Percentiles rank a stretch among this genome's conserved stretches.
These are phyloP conservation scores for Hoplodrina ambigua DNA, from an alignment of 2,888 invertebrate genomes.

Conservation along the genomic window DNA sequence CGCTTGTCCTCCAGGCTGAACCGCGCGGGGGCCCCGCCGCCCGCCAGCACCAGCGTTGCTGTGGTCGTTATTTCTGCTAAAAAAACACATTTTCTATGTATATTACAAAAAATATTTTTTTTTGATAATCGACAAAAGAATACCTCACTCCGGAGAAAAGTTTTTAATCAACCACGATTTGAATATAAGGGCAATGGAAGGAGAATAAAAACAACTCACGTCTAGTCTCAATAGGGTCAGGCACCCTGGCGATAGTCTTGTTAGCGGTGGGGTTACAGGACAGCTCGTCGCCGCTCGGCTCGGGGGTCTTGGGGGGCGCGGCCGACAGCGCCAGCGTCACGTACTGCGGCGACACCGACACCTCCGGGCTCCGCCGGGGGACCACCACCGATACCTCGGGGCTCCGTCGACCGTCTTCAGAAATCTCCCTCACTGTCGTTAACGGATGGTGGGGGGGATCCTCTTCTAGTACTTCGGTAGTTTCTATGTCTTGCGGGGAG, in stretches of 20 bases:
- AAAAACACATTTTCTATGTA: too few species aligned
- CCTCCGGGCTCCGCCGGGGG: conserved; percentile 52
- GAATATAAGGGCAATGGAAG: too few species aligned
- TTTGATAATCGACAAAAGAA: too few species aligned
- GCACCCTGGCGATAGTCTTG: conserved; percentile 77
- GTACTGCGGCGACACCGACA: conserved; percentile 85
- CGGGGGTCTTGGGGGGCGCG: conserved; percentile 59
- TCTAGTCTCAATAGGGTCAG: conserved; percentile 66
- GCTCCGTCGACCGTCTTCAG: conserved; percentile 75
- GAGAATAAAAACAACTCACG: conserved; percentile 57
- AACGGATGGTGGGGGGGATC: conserved; percentile 72
- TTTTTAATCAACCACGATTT: too few species aligned
- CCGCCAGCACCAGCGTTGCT: conserved; percentile 65
- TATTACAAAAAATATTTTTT: too few species aligned
- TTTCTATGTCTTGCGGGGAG: conserved; percentile 89
- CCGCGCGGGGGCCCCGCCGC: conserved; percentile 65
- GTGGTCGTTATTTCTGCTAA: conserved; percentile 46
- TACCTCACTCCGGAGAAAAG: too few species aligned
- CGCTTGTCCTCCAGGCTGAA: conserved; percentile 63
- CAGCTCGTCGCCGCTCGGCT: conserved; percentile 67
- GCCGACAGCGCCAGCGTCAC: conserved; percentile 81
- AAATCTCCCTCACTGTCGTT: conserved; percentile 80
- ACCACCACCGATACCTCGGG: conserved; percentile 63
- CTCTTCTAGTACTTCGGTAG: conserved; percentile 74
- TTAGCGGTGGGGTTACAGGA: conserved; percentile 84